Evolutionary conservation across 2,797 vertebrate species (phyloP), one percentile per base, ranked within the genome.

Genomic region (Paratrypauchen microcephalus): DNA sequence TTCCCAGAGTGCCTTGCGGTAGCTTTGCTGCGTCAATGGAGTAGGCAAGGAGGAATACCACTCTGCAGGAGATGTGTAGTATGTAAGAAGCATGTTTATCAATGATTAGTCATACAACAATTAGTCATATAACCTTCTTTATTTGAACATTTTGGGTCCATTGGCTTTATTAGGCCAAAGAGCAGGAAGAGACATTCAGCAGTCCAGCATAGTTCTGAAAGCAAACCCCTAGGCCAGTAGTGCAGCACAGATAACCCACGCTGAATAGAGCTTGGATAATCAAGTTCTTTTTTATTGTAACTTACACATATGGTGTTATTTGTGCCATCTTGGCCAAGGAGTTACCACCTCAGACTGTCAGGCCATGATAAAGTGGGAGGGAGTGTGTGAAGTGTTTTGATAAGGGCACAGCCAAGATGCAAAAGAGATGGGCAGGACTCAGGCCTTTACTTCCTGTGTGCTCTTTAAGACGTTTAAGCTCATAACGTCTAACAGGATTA

Each of bases 291-390:
- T 45, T 2, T 60, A 18, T 36, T 60, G 13, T 19, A 60, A 19
- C 30, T 60, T 30, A 32, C 30, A 18, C 16, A 8, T 52, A 30
- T 16, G 8, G 18, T 39, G 18, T 16, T 47, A 47, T 26, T 24
- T 63, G 11, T 15, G n/a, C 21, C 5, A 28, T 1, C 4, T 12
- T 26, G 41, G 23, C 13, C 11, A 19, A 18, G 57, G 50, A 48
- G 45, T 28, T 32, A 32, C 41, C 26, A 32, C 59, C 50, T 21
- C 58, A 19, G 60, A 58, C 68, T 80, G 82, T 36, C 2, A 0
- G 72, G 65, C 1, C n/a, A 19, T 82, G 92, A 92, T 93, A 89
- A 88, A 80, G 66, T 66, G 69, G 4, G 8, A 23, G 59, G 54
- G 69, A 19, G 50, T 60, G 71, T 72, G 48, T 82, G 85, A 30